Conservation (phyloP, 2,888 invertebrate species). For the Drosophila trichaetosa region DNA sequence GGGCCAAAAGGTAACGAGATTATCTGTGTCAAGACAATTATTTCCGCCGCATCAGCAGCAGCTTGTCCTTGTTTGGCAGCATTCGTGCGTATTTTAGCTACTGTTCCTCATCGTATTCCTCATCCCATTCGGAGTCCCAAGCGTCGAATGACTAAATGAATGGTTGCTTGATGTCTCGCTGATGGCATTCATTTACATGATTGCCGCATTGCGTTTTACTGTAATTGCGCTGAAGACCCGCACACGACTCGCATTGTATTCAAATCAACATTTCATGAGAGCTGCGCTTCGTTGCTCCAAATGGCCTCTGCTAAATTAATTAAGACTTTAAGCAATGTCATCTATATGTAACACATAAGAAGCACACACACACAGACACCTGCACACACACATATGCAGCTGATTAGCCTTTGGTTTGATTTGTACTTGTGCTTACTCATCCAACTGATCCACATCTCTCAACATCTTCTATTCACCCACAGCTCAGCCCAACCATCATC, state of each 20-base stretch:
- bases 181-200: slow-evolving; percentile 79
- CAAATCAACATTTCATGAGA: slow-evolving; percentile 57
- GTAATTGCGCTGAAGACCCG: slow-evolving; percentile 58
- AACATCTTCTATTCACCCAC: slow-evolving; percentile 28
- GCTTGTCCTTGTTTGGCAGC: slow-evolving; percentile 59
- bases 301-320: slow-evolving; percentile 62
- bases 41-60: slow-evolving; percentile 78
- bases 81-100: slow-evolving; percentile 63
- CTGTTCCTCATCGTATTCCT: slow-evolving; percentile 9
- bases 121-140: slow-evolving; percentile 23
- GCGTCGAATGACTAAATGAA: slow-evolving; percentile 20
- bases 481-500: slow-evolving; percentile 14
- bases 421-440: slow-evolving; percentile 44
- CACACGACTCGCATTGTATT: slow-evolving; percentile 43
- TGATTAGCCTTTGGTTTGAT: slow-evolving; percentile 46
- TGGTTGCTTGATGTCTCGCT: slow-evolving; percentile 54
- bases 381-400: slow-evolving; percentile 10
- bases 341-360: slow-evolving; percentile 37
- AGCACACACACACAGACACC: slow-evolving; percentile 18
- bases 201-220: slow-evolving; percentile 82
- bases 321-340: slow-evolving; percentile 61
- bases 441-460: slow-evolving; percentile 29
- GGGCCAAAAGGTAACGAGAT: slow-evolving; percentile 79
- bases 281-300: slow-evolving; percentile 15
- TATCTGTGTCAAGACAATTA: slow-evolving; percentile 82